Conservation (phyloP, 2,888 invertebrate genomes). For the Cetonia aurata region DNA sequence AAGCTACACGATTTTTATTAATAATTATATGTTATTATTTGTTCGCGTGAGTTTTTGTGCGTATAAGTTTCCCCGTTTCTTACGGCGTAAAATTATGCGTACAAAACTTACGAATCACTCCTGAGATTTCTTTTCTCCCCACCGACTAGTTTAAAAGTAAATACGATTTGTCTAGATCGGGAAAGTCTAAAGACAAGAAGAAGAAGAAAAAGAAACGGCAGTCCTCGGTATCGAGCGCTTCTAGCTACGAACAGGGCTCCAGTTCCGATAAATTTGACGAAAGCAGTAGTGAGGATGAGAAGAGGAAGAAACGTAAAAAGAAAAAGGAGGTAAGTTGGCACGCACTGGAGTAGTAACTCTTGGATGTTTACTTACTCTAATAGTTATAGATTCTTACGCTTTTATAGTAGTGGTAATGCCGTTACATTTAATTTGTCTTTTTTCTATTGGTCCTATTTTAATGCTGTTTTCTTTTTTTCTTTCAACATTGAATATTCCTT, state of each 20-base stretch:
- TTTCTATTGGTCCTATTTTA: too few relatives aligned
- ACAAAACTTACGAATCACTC: slow-evolving; percentile 12
- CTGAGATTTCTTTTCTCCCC: too few relatives aligned
- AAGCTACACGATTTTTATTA: slow-evolving; percentile 32
- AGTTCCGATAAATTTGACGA: slow-evolving; percentile 60
- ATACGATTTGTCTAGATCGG: slow-evolving; percentile 43
- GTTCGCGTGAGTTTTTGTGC: slow-evolving; percentile 9
- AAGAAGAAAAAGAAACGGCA: slow-evolving; percentile 64
- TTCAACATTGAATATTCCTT: too few relatives aligned
- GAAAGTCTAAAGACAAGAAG: slow-evolving; percentile 53
- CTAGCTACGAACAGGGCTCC: slow-evolving; percentile 56
- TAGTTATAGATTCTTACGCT: slow-evolving; percentile 1
- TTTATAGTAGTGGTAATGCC: slow-evolving; percentile 3
- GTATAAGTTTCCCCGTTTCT: slow-evolving; percentile 36
- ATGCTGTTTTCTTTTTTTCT: too few relatives aligned
- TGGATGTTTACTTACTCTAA: not conserved
- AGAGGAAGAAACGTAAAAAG: slow-evolving; percentile 66
- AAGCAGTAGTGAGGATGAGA: slow-evolving; percentile 66
- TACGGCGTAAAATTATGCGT: slow-evolving; percentile 31
- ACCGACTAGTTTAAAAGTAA: slow-evolving; percentile 4
- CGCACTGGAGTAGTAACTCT: too few relatives aligned
- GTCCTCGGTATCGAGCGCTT: slow-evolving; percentile 57
- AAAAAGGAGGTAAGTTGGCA: slow-evolving; percentile 66
- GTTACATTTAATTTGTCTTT: too few relatives aligned
- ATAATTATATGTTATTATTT: too few relatives aligned